Evolutionary conservation across 2,113 vertebrate genomes (phyloP), one percentile per base, ranked within the genome.

Genomic region (Apteryx owenii): DNA sequence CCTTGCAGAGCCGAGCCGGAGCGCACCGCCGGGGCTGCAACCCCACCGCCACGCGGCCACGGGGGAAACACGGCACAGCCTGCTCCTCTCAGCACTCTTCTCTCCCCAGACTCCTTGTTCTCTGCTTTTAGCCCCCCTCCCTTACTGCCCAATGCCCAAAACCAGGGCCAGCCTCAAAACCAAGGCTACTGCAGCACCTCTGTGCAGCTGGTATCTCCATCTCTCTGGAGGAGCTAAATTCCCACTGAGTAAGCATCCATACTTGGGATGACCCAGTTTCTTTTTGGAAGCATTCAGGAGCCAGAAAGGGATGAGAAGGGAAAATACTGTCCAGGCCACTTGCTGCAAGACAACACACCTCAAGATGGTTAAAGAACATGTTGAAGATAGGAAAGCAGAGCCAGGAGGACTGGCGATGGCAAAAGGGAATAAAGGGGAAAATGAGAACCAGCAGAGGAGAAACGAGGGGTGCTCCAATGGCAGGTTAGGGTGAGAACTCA

Each of bases 1-100:
- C 50, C 58, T 54, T 11, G 2, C 48, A 11, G 7, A 13, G 53
- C 36, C 38, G 77, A 65, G 2, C 5, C 0, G 0, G 50, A 36
- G 31, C 2, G 1, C 0, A 0, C 12, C 36, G 3, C 25, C 15
- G 46, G 51, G 91, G 40, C 61, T 80, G 33, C 84, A 62, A 48
- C 58, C 71, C 68, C 38, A 38, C 56, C 22, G 10, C 76, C 81
- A 10, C 4, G 2, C 8, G 33, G 31, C 33, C 16, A 42, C 44
- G n/a, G 12, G 14, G 33, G 44, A 48, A 50, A 56, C 1, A 73
- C 79, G 84, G 40, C 2, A 1, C 8, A 94, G 81, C 69, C 68
- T 95, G 93, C 23, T 97, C 89, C 93, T 93, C 87, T 95, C 91
- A 91, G 68, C 70, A 29, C 62, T 81, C 36, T 79, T 70, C 18